Base-by-base conservation (phyloP, 2,888 invertebrate species). In the Plusia festucae region DNA sequence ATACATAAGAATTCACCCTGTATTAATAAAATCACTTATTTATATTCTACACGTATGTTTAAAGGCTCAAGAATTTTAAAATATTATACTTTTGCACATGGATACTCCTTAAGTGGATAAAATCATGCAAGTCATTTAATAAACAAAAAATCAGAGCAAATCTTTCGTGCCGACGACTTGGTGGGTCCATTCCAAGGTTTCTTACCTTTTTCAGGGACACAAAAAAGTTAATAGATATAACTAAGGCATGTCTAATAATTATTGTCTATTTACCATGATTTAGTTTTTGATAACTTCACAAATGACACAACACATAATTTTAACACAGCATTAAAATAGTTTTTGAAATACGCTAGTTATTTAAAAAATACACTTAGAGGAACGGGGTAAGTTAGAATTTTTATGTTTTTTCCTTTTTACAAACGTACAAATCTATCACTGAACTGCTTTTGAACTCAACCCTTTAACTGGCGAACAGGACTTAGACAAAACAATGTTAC, bases 81-180 rank as follows among this genome's bases (percentile, higher is more conserved):
- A 64, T 59, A 34, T 61, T 44, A 65, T 59, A 57, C 59, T 18
- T 34, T 1, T 59, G 55, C 64, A 61, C 9, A 68, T 60, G 49
- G 46, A 56, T 20, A 49, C 62, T 58, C 6, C 40, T 27, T 65
- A 65, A 56, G 56, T 53, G 51, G 61, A 46, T 27, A 55, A 54
- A 65, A 65, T 67, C 69, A 66, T 73, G 79, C 79, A 74, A 81
- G 80, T 81, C 81, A 81, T 74, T 64, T 8, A 32, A 24, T 54
- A 60, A 56, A 55, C 67, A 81, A 81, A 80, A 81, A 79, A 18
- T 55, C 52, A 20, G 22, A 61, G 66, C 69, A 60, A 53, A 53
- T 73, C 74, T 73, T 74, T 78, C 67, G 79, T 73, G 73, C 77
- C 69, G 24, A 18, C 77, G 66, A 18, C 76, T 65, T 78, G 81